These are phyloP conservation scores for Porites cylindrica DNA, from an alignment of 92 coral and sea anemone species.

Conservation along the genomic window DNA sequence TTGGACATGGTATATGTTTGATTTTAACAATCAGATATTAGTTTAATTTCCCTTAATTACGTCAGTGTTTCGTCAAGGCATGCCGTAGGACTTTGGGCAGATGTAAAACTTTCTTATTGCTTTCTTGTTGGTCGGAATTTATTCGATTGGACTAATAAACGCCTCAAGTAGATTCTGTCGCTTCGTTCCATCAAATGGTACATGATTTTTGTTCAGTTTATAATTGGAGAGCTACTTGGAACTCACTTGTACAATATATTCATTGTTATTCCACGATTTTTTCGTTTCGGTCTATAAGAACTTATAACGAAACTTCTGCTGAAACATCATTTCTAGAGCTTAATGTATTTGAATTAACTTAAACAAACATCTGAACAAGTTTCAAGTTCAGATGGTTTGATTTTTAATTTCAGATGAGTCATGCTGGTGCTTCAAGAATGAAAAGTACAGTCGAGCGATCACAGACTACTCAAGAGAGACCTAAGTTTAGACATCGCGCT, in stretches of 20 bases:
- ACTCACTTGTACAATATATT: too few species aligned
- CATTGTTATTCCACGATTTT: background rate
- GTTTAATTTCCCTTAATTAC: background rate
- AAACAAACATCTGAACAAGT: background rate
- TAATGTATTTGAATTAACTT: too few species aligned
- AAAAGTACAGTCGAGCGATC: background rate
- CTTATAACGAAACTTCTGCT: too few species aligned
- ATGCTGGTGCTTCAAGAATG: background rate
- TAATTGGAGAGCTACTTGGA: too few species aligned
- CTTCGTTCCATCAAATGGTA: background rate
- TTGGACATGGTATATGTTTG: background rate
- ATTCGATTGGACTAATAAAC: background rate
- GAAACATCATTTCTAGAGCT: too few species aligned
- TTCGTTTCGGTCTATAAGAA: background rate
- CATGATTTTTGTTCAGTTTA: background rate
- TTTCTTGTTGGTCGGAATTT: background rate
- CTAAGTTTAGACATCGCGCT: background rate
- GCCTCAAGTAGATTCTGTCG: background rate
- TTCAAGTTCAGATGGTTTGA: background rate
- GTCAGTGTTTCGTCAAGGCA: slow-evolving; percentile 25
- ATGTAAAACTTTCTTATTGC: background rate
- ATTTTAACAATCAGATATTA: background rate
- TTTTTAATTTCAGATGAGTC: slow-evolving; percentile 33
- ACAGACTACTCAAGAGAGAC: background rate
- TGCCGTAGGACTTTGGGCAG: background rate